Evolutionary conservation across 2,113 vertebrate species (phyloP).

Genomic region (Spea bombifrons): DNA sequence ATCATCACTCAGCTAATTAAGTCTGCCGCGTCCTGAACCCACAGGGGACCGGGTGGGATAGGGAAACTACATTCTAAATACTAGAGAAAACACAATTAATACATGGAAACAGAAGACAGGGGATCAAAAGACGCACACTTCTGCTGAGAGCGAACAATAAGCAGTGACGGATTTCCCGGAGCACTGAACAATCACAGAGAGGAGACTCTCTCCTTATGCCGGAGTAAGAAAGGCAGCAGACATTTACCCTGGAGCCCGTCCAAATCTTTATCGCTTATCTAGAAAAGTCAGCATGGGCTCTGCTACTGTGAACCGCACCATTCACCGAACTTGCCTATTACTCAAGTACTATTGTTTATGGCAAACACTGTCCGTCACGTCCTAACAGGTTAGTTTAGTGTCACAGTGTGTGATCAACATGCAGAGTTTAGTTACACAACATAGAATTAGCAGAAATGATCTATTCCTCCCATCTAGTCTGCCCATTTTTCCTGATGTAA

Average conservation of each 20-base stretch:
- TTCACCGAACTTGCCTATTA: slow-evolving; percentile 40
- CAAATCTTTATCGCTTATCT: slow-evolving; percentile 51
- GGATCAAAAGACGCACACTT: slow-evolving; percentile 32
- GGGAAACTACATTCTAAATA: slow-evolving; percentile 53
- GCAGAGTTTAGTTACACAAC: no score
- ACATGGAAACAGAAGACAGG: slow-evolving; percentile 56
- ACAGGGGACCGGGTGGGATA: slow-evolving; percentile 48
- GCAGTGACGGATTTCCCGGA: slow-evolving; percentile 60
- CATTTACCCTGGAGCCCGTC: slow-evolving; percentile 56
- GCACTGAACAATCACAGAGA: slow-evolving; percentile 55
- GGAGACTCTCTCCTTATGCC: slow-evolving; percentile 54
- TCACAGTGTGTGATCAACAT: no score
- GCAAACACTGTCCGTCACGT: not conserved
- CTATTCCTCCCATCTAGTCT: no score
- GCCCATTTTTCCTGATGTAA: no score
- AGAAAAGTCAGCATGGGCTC: slow-evolving; percentile 46
- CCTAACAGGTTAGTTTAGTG: no score
- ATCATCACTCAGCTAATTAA: not conserved
- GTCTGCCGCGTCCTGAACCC: slow-evolving; percentile 6
- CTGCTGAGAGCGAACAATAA: slow-evolving; percentile 55
- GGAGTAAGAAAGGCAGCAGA: slow-evolving; percentile 52
- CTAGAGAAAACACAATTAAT: slow-evolving; percentile 50
- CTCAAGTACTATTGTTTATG: not conserved
- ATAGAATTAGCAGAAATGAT: no score
- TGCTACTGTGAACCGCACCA: not conserved